Evolutionary conservation across 1,140 invertebrate genomes (phyloP).

Genomic region (Drosophila kikkawai): DNA sequence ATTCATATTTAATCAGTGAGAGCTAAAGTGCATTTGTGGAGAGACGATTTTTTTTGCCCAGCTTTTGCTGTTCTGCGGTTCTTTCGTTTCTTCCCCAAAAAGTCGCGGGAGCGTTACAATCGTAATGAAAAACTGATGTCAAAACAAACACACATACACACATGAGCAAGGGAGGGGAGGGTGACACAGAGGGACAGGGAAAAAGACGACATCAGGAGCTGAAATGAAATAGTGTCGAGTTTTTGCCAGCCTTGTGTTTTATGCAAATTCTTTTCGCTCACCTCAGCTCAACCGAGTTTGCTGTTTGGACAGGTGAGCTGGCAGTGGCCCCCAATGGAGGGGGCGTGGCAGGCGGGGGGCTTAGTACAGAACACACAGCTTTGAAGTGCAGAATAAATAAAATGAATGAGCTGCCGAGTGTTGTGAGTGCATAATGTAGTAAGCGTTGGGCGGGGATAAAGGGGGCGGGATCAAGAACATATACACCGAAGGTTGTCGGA

Average conservation of each 20-base stretch:
- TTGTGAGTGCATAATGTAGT: conserved; percentile 76
- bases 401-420: conserved; percentile 78
- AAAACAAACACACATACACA: conserved; percentile 54
- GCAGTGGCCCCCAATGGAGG: conserved; percentile 8
- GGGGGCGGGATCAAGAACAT: background rate
- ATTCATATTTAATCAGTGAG: conserved; percentile 28
- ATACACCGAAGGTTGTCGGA: background rate
- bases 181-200: background rate
- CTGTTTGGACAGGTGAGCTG: conserved; percentile 70
- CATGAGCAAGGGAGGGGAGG: background rate
- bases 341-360: conserved; percentile 4
- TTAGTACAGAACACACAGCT: conserved; percentile 57
- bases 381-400: conserved; percentile 82
- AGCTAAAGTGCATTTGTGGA: conserved; percentile 53
- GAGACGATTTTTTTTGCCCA: conserved; percentile 14
- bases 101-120: conserved; percentile 50
- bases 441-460: conserved; percentile 19
- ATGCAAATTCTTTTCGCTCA: conserved; percentile 72
- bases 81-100: conserved; percentile 31
- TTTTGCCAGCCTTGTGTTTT: conserved; percentile 76
- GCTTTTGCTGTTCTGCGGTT: conserved; percentile 20
- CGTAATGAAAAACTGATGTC: conserved; percentile 73
- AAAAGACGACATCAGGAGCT: conserved; percentile 29
- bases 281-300: conserved; percentile 52
- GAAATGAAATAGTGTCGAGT: conserved; percentile 75